Base-by-base conservation (phyloP, 2,113 vertebrate species). In the Oxyura jamaicensis region DNA sequence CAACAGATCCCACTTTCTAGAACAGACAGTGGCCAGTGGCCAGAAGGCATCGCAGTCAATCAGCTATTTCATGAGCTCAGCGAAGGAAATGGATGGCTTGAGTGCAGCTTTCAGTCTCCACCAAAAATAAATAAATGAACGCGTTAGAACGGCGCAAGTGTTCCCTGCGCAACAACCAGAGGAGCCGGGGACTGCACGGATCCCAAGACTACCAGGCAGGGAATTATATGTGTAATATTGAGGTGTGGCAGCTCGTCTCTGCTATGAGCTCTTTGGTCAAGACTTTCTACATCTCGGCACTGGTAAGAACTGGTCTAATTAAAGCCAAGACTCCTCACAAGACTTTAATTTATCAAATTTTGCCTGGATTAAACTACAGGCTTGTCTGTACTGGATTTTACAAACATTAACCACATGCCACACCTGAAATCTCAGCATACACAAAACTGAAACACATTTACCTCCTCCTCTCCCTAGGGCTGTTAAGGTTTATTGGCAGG, bases 341-440 rank as follows among this genome's bases (percentile, higher is more conserved):
- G 62, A 91, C 88, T 94, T 94, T 94, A 95, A 93, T 94, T 94
- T 90, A 87, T 93, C 85, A 79, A 80, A 69, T 88, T 84, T 71
- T 92, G 62, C 69, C 48, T 86, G 83, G 83, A 86, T 96, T 88
- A 96, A 96, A 91, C 14, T 23, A 53, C 81, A 73, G 92, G 77
- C 96, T 93, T 96, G 93, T 95, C 95, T 93, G 78, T 58, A 96
- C 93, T 95, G 81, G 93, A 87, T 88, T 95, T 71, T 89, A 74
- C 88, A 91, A 89, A 22, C 6, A 25, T 75, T 90, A 93, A 92
- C 83, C 65, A 52, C 76, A 78, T 66, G 91, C 95, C 95, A 93
- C 93, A 91, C 93, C 96, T 96, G 92, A 96, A 96, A 94, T 90
- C 86, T 75, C 95, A 66, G 88, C 67, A 33, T 20, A 60, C 72